phyloP scores from a whole-genome alignment of 2,113 vertebrate species.

The Ascaphus truei region DNA sequence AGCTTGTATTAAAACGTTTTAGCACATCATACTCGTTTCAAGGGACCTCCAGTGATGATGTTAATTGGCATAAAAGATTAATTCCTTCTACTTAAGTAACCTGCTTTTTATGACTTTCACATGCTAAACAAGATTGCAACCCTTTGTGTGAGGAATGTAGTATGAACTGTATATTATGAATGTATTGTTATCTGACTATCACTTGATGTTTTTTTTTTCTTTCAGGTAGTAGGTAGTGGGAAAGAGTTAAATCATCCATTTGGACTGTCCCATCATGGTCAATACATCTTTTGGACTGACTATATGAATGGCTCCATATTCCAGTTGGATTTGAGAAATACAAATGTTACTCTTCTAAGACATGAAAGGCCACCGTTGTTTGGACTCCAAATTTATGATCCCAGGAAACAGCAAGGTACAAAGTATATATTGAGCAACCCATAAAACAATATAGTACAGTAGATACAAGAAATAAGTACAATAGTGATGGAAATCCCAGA shows the following conservation, averaged over 20 bases:
- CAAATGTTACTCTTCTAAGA: slow-evolving; percentile 81
- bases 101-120: too few relatives aligned
- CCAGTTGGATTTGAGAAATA: slow-evolving; percentile 82
- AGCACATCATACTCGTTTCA: too few relatives aligned
- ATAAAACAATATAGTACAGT: background rate
- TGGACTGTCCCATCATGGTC: slow-evolving; percentile 87
- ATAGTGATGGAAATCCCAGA: too few relatives aligned
- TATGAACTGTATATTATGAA: too few relatives aligned
- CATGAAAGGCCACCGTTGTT: slow-evolving; percentile 91
- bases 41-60: too few relatives aligned
- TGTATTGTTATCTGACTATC: slow-evolving; percentile 30
- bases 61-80: too few relatives aligned
- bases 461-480: background rate
- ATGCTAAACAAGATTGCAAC: too few relatives aligned
- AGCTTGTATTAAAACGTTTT: too few relatives aligned
- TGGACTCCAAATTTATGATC: slow-evolving; percentile 90
- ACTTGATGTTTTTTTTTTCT: slow-evolving; percentile 37
- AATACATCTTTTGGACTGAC: slow-evolving; percentile 95
- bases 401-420: slow-evolving; percentile 90
- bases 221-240: slow-evolving; percentile 89
- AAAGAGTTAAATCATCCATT: slow-evolving; percentile 96
- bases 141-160: too few relatives aligned
- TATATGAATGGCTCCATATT: slow-evolving; percentile 98
- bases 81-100: too few relatives aligned
- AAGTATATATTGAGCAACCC: background rate